Percentiles rank a stretch among this genome's conserved stretches.
Evolutionary conservation across 2,113 vertebrate genomes (phyloP).

Genomic region (Leucosticte australis): DNA sequence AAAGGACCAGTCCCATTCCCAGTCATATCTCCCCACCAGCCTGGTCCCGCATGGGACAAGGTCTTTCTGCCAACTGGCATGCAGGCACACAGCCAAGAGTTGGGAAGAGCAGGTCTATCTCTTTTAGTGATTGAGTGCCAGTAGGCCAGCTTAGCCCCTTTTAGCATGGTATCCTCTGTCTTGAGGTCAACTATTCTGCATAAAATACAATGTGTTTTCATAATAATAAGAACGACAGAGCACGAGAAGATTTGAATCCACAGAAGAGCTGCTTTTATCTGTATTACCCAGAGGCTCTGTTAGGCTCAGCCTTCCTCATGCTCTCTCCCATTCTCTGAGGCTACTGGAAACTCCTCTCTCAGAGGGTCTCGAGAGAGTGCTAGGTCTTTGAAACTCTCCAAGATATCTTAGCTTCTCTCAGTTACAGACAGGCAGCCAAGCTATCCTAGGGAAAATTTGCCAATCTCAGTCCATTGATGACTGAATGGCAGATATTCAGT

Average conservation of each 20-base stretch:
- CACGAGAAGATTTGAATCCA: background rate
- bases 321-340: background rate
- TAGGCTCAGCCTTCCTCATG: background rate
- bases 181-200: background rate
- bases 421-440: background rate
- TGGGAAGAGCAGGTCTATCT: background rate
- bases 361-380: background rate
- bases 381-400: background rate
- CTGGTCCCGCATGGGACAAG: background rate
- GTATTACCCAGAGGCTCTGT: background rate
- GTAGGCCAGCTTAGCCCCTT: background rate
- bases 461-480: background rate
- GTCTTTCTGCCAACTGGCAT: background rate
- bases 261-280: background rate
- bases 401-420: background rate
- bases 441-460: background rate
- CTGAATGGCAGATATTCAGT: background rate
- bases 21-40: rapidly evolving
- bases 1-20: background rate
- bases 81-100: background rate
- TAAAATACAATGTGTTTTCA: background rate
- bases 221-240: background rate
- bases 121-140: background rate
- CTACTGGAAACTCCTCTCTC: background rate
- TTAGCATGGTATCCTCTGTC: background rate